A percentile compares a stretch with the other conserved stretches of the same genome.
These are phyloP conservation scores for Aleiodes sp. DNA, from an alignment of 1,140 invertebrate genomes.

Conservation along the genomic window DNA sequence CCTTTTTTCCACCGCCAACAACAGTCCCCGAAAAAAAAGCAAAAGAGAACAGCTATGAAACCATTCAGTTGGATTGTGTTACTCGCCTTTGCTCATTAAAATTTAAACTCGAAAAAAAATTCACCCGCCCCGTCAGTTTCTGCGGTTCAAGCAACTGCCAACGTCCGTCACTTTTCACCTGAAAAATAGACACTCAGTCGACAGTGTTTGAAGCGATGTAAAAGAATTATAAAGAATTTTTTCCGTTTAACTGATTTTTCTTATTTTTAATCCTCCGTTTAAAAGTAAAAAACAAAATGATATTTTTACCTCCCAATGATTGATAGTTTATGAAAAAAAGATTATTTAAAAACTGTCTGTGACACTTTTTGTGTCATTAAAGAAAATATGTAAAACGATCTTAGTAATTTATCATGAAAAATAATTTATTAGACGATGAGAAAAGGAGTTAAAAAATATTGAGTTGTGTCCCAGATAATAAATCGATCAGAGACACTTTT, in stretches of 20 bases:
- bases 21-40: no score
- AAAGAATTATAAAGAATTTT: slow-evolving; percentile 6
- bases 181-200: background rate
- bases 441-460: background rate
- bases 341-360: no score
- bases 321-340: no score
- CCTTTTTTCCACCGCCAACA: no score
- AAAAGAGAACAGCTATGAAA: background rate
- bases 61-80: no score
- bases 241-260: no score
- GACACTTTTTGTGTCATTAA: background rate
- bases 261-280: no score
- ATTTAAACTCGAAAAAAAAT: background rate
- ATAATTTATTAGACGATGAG: slow-evolving; percentile 12
- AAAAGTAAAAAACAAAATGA: no score
- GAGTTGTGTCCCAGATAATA: background rate
- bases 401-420: no score
- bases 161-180: slow-evolving; percentile 17
- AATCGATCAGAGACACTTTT: slow-evolving; percentile 16
- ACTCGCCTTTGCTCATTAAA: slow-evolving; percentile 9
- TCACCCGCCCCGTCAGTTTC: background rate
- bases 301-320: no score
- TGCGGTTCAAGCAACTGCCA: background rate
- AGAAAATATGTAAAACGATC: no score
- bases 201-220: background rate